Base-by-base conservation (phyloP, 2,797 vertebrate species). In the Gallinago solitaria region DNA sequence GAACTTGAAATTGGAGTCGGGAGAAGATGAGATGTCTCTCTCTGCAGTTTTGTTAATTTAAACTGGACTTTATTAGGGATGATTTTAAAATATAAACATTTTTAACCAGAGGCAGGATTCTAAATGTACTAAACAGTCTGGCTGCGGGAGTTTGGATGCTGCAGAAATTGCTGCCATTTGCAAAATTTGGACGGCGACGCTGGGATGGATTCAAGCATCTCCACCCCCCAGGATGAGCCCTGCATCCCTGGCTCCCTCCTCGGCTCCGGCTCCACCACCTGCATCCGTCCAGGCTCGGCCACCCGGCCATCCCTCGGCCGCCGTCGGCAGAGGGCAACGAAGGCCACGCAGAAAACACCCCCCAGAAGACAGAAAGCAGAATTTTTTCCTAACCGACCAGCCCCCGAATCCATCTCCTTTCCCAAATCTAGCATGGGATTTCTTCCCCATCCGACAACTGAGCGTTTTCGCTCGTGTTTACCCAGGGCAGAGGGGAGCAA, bases 241-340 rank as follows among this genome's bases (percentile, higher is more conserved):
- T 2, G 47, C 10, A 10, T 71, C 85, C 85, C 85, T 30, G 41
- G 57, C 63, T 33, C 39, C 7, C 2, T 15, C 6, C 43, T 27
- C 19, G 5, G 57, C 68, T 70, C 83, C 25, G 28, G 81, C 75
- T 78, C 75, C 59, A n/a, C 25, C 80, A 70, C 83, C 87, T 51
- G 83, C 89, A 63, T 41, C 87, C 53, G 4, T 14, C 9, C 9
- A n/a, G 54, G 59, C 76, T 45, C 65, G 8, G 69, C 51, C 23
- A 37, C 73, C 37, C 25, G 20, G 56, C 67, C 69, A 53, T 63
- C 71, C 30, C 67, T 48, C 19, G 27, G 51, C 45, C 48, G 9
- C 79, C 57, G 56, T 95, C 96, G 35, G 97, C 94, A 97, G 97
- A 97, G 93, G 96, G 97, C 90, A 89, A 92, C 25, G 83, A 85